Evolutionary conservation across 2,888 invertebrate genomes (phyloP).

Genomic region (Dysmachus trigonus): DNA sequence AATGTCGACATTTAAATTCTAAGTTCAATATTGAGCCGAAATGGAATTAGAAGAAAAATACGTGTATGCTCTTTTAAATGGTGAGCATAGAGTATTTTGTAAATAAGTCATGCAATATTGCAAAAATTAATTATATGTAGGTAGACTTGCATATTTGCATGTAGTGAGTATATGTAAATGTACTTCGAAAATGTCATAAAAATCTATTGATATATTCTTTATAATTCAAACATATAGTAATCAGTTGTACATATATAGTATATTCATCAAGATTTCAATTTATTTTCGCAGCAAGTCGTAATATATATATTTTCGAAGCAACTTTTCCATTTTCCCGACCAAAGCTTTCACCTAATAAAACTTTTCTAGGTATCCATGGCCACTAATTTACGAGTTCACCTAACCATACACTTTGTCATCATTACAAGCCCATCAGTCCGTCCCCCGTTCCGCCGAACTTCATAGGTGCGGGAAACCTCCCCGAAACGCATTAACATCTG

Average conservation of each 20-base stretch:
- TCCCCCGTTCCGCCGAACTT: neutral
- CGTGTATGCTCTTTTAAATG: too few species aligned
- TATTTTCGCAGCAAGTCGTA: neutral
- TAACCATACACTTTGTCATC: slow-evolving; percentile 47
- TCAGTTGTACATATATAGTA: neutral
- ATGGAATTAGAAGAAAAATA: too few species aligned
- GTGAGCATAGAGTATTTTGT: too few species aligned
- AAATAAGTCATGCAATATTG: too few species aligned
- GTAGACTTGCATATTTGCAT: too few species aligned
- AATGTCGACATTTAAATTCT: too few species aligned
- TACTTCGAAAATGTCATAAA: too few species aligned
- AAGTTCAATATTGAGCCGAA: too few species aligned
- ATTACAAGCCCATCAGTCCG: slow-evolving; percentile 47
- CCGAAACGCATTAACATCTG: slow-evolving; percentile 35
- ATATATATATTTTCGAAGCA: neutral
- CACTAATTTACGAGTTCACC: slow-evolving; percentile 46
- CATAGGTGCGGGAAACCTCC: slow-evolving; percentile 12
- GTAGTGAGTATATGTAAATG: too few species aligned
- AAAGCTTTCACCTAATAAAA: slow-evolving; percentile 8
- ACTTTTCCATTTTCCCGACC: neutral
- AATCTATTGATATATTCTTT: too few species aligned
- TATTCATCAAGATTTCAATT: neutral
- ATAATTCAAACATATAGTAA: too few species aligned
- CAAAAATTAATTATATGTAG: too few species aligned
- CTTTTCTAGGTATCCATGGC: slow-evolving; percentile 1